phyloP scores from a whole-genome alignment of 2,888 invertebrate species.

The Phaonia tiefii region DNA sequence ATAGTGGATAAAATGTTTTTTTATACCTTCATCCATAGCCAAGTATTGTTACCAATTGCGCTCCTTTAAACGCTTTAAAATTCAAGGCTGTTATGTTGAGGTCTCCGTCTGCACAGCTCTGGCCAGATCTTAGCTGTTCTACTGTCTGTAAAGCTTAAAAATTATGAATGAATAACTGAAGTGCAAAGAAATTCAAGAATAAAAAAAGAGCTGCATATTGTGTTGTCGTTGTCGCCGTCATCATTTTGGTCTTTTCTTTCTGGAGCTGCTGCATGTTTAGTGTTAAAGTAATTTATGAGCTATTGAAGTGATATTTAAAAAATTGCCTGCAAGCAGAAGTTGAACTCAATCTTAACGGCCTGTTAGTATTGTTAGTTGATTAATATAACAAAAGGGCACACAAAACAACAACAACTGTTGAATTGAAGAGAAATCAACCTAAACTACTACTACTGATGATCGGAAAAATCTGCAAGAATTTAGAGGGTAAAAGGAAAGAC shows the following conservation, averaged over 20 bases:
- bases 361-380: constrained; percentile 21
- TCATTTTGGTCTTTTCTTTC: background rate
- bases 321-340: constrained; percentile 27
- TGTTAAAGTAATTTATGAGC: constrained; percentile 47
- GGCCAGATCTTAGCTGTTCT: too few relatives aligned
- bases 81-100: constrained; percentile 70
- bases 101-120: constrained; percentile 52
- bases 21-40: background rate
- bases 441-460: background rate
- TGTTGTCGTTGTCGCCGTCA: background rate
- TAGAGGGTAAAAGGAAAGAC: too few relatives aligned
- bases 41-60: constrained; percentile 10
- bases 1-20: too few relatives aligned
- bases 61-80: constrained; percentile 52
- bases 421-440: background rate
- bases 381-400: background rate
- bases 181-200: too few relatives aligned
- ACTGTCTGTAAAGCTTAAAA: constrained; percentile 49
- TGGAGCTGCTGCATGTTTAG: constrained; percentile 7
- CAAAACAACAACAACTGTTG: background rate
- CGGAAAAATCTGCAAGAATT: too few relatives aligned
- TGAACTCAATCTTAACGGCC: constrained; percentile 13
- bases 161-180: constrained; percentile 66
- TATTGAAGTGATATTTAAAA: constrained; percentile 36
- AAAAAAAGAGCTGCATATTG: constrained; percentile 16